Conservation (phyloP, 2,113 vertebrate species). For the Rattus norvegicus region GRCr8 NC_086036.1:69007001-69007500, state of each 20-base stretch:
- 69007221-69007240: neutral
- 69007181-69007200: neutral
- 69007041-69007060: neutral
- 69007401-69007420: neutral
- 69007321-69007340: neutral
- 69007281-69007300: neutral
- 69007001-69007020: neutral
- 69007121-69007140: neutral
- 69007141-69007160: neutral
- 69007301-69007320: neutral
- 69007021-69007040: neutral
- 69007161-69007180: neutral
- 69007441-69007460: neutral
- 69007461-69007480: neutral
- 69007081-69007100: neutral
- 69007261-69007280: neutral
- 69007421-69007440: neutral
- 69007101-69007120: neutral
- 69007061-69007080: neutral
- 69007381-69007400: neutral
- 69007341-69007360: neutral
- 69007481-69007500: neutral
- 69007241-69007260: neutral
- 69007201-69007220: neutral
- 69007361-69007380: neutral